Conservation (phyloP, 1,140 invertebrate genomes). For the Drosophila lacteicornis region DNA sequence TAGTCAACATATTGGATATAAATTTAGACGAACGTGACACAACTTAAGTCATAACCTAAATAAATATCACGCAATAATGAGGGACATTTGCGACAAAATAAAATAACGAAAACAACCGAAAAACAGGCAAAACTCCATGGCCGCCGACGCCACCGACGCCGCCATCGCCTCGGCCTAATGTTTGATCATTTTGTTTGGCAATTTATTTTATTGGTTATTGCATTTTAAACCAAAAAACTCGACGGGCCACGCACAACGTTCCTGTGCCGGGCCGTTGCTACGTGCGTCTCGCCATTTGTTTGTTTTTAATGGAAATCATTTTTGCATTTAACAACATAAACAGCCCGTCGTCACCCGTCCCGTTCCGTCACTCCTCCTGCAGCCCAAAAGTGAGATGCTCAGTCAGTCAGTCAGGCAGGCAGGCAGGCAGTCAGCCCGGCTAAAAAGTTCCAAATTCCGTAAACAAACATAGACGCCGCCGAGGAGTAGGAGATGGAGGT, state of each 20-base stretch:
- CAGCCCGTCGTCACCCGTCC: slow-evolving; percentile 56
- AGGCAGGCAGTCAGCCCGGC: slow-evolving; percentile 29
- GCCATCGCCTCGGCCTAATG: slow-evolving; percentile 59
- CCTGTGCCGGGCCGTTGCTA: slow-evolving; percentile 34
- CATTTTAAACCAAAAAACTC: slow-evolving; percentile 76
- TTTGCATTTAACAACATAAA: slow-evolving; percentile 83
- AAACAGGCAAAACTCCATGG: slow-evolving; percentile 35
- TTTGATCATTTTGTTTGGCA: slow-evolving; percentile 80
- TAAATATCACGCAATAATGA: slow-evolving; percentile 84
- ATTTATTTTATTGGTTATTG: slow-evolving; percentile 84
- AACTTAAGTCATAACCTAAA: slow-evolving; percentile 84
- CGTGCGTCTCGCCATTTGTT: slow-evolving; percentile 69
- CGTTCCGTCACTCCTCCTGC: slow-evolving; percentile 21
- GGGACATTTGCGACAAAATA: slow-evolving; percentile 79
- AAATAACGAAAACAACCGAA: slow-evolving; percentile 39
- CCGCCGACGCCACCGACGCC: slow-evolving; percentile 19
- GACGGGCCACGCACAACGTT: slow-evolving; percentile 42
- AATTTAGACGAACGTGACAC: slow-evolving; percentile 79
- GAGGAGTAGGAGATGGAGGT: neutral
- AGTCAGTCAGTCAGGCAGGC: slow-evolving; percentile 28
- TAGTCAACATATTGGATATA: slow-evolving; percentile 82
- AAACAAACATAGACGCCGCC: slow-evolving; percentile 60
- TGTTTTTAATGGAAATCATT: slow-evolving; percentile 81
- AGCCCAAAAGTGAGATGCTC: slow-evolving; percentile 40
- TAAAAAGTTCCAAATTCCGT: slow-evolving; percentile 76